Percentiles rank a stretch among this genome's conserved stretches.
These are phyloP conservation scores for Bolinopsis microptera DNA, from an alignment of 37 sponge, comb jelly and placozoan species.

Conservation along the genomic window DNA sequence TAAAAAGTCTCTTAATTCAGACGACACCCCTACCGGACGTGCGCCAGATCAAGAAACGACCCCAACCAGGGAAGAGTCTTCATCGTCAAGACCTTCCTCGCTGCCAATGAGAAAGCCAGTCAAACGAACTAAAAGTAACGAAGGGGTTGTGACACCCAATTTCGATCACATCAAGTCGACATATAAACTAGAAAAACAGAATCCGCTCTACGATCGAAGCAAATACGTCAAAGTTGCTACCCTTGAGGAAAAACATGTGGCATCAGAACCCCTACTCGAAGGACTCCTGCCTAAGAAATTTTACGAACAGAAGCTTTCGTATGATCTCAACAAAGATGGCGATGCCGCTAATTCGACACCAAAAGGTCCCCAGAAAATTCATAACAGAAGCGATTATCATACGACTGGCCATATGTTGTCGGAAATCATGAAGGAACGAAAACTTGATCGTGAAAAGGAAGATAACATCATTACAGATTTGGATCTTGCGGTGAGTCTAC, in stretches of 20 bases:
- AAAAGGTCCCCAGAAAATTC: not conserved
- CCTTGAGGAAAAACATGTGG: constrained; percentile 11
- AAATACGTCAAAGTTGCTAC: constrained; percentile 55
- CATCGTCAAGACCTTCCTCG: no score
- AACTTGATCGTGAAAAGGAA: not conserved
- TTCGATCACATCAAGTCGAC: constrained; percentile 25
- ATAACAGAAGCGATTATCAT: not conserved
- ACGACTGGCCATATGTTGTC: constrained; percentile 35
- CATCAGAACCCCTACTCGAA: constrained; percentile 6
- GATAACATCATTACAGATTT: constrained; percentile 40
- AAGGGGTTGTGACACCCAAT: not conserved
- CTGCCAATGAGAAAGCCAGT: not conserved
- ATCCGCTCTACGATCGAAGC: not conserved
- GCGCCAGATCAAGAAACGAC: not conserved
- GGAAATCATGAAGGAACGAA: constrained; percentile 56
- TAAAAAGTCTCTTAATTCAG: not conserved
- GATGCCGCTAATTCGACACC: not conserved
- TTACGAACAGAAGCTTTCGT: constrained; percentile 31
- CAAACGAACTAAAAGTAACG: not conserved
- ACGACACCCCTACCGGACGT: not conserved
- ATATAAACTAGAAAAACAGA: constrained; percentile 35
- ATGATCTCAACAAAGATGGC: not conserved
- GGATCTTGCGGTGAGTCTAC: constrained; percentile 36
- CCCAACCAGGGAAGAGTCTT: not conserved
- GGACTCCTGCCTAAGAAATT: not conserved